Conservation (phyloP, 2,113 vertebrate genomes). For the Corapipo altera region DNA sequence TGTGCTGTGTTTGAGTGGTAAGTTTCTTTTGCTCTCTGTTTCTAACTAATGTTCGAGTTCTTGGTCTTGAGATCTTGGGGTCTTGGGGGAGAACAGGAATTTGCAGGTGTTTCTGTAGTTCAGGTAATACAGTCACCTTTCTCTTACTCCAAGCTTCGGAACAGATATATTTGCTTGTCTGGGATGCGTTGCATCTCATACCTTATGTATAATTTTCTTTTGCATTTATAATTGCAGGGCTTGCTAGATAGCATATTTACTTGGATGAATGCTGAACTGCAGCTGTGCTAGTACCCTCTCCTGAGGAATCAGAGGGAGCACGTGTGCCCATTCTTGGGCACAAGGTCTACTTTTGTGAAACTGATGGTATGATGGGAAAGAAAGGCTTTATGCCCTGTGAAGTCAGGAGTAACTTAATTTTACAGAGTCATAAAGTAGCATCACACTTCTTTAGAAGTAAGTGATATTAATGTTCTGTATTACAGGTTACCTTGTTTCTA, state of each 20-base stretch:
- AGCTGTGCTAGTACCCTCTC: neutral
- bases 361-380: neutral
- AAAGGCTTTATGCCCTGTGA: neutral
- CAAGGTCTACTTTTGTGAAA: neutral
- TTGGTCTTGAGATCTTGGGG: neutral
- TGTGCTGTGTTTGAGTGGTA: neutral
- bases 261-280: neutral
- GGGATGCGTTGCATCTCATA: neutral
- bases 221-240: neutral
- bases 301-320: neutral
- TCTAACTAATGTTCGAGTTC: neutral
- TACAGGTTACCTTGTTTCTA: neutral
- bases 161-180: neutral
- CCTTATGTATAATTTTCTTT: neutral
- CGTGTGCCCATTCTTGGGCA: neutral
- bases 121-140: neutral
- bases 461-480: neutral
- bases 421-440: rapidly evolving
- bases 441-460: neutral
- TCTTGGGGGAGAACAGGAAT: neutral
- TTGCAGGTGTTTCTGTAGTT: neutral
- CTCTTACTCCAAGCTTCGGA: neutral
- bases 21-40: neutral
- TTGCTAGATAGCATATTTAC: rapidly evolving
- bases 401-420: neutral